Percentiles rank a stretch among this genome's conserved stretches.
These are phyloP conservation scores for Eulimnadia texana DNA, from an alignment of 1,140 invertebrate genomes.

Conservation along the genomic window DNA sequence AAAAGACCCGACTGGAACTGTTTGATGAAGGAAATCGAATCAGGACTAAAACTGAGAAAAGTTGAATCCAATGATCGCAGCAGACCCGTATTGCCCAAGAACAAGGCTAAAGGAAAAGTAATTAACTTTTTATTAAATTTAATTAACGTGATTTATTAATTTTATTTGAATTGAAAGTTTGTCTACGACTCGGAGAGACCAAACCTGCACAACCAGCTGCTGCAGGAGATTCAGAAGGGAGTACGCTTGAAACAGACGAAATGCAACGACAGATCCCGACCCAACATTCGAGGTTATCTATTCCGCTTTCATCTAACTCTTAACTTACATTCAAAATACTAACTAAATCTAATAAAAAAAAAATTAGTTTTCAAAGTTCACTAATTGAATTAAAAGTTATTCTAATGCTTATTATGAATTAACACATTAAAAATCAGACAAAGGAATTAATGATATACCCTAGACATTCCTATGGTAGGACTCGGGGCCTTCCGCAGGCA, in stretches of 20 bases:
- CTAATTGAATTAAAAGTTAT: too few species aligned
- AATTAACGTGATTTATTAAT: not conserved
- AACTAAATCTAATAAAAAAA: too few species aligned
- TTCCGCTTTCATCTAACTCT: not conserved
- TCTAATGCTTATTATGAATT: too few species aligned
- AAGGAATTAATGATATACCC: too few species aligned
- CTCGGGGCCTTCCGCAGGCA: constrained; percentile 71
- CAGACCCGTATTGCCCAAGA: constrained; percentile 44
- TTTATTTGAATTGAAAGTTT: constrained; percentile 42
- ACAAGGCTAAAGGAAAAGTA: constrained; percentile 42
- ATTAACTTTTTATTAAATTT: constrained; percentile 17
- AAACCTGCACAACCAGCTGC: constrained; percentile 62
- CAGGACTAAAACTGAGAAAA: constrained; percentile 52
- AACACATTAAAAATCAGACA: too few species aligned
- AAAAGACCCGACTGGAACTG: constrained; percentile 70
- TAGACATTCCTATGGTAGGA: too few species aligned
- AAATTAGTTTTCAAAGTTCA: too few species aligned
- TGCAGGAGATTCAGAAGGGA: constrained; percentile 67
- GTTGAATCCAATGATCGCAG: constrained; percentile 69
- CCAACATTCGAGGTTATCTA: constrained; percentile 44
- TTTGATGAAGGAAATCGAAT: constrained; percentile 79
- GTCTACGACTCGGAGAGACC: constrained; percentile 66
- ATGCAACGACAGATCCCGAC: constrained; percentile 73
- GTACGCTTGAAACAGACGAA: constrained; percentile 57
- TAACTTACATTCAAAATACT: constrained; percentile 6